phyloP scores from a whole-genome alignment of 2,113 vertebrate genomes.

The Vombatus ursinus region DNA sequence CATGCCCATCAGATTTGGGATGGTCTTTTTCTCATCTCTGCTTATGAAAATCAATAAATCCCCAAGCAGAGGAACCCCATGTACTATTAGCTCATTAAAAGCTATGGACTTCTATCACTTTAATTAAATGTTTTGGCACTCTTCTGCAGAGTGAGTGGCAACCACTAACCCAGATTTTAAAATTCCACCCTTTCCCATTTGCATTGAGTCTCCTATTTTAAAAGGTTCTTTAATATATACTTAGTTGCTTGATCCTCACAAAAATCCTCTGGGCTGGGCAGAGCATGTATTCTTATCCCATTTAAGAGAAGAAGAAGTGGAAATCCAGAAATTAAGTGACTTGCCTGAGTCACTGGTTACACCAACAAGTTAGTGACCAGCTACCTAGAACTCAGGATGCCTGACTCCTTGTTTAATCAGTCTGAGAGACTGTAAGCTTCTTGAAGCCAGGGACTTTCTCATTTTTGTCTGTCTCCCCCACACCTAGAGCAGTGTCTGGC shows the following conservation, averaged over 20 bases:
- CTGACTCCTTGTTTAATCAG: not conserved
- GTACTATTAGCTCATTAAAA: fast-evolving
- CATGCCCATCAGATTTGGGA: fast-evolving
- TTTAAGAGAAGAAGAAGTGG: not conserved
- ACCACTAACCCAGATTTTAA: not conserved
- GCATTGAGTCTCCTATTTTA: fast-evolving
- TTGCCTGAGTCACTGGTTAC: fast-evolving
- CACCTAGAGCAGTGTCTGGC: not conserved
- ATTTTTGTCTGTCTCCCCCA: not conserved
- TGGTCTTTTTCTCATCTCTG: not conserved
- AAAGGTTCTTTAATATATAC: fast-evolving
- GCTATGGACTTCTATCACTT: not conserved
- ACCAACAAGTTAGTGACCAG: not conserved
- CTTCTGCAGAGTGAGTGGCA: not conserved
- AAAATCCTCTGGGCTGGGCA: not conserved
- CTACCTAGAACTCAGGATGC: not conserved
- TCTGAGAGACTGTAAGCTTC: not conserved
- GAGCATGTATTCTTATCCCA: not conserved
- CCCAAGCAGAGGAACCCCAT: not conserved
- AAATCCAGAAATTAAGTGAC: not conserved
- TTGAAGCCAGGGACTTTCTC: not conserved
- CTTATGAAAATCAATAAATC: not conserved
- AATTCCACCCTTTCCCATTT: fast-evolving
- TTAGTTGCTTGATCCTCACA: not conserved
- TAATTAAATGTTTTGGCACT: not conserved